Base-by-base conservation (phyloP, 92 coral and sea anemone species). In the Parazoanthus swiftii region DNA sequence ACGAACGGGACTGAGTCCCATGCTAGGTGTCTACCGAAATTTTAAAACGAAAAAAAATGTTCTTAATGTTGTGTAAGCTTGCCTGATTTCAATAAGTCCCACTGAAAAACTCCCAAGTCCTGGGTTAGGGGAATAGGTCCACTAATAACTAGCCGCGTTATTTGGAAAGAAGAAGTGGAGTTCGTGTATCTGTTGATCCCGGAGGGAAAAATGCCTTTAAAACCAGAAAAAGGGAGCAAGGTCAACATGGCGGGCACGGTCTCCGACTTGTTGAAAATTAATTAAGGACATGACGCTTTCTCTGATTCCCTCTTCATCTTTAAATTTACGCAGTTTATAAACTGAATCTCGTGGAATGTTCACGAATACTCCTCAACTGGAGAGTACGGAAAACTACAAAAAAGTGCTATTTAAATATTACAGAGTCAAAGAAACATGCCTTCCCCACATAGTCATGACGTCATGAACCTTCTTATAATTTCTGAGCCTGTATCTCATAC, bases 251-350 rank as follows among this genome's bases (percentile, higher is more conserved):
- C 42, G 42, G 42, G 4, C 42, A 39, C 3, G 23, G 35, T 33
- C 10, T 68, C 42, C 42, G 4, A 4, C 42, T 39, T 39, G 26
- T 84, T 26, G 23, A n/a, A 43, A 25, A 26, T 85, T 68, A 70
- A 68, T 11, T 26, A 56, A 33, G 66, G 76, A 42, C 10, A 37
- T 36, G 46, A 77, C 26, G 42, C 80, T 29, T 37, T 85, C 80
- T 70, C 74, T 72, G 76, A 37, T 85, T 21, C 38, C 77, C 88
- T 65, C 67, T 29, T 85, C 88, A 6, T 85, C 26, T 70, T 85
- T 43, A 33, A 54, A 44, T 54, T 81, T 43, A 25, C 25, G 33
- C 70, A 18, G 0, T n/a, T 35, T 54, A 56, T 42, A 39, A 51
- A 9, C n/a, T 81, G 21, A 42, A 51, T 54, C 86, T 54, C 18